Percentiles rank a stretch among this genome's conserved stretches.
phyloP scores from a whole-genome alignment of 1,140 invertebrate genomes.

The Sesamia nonagrioides region DNA sequence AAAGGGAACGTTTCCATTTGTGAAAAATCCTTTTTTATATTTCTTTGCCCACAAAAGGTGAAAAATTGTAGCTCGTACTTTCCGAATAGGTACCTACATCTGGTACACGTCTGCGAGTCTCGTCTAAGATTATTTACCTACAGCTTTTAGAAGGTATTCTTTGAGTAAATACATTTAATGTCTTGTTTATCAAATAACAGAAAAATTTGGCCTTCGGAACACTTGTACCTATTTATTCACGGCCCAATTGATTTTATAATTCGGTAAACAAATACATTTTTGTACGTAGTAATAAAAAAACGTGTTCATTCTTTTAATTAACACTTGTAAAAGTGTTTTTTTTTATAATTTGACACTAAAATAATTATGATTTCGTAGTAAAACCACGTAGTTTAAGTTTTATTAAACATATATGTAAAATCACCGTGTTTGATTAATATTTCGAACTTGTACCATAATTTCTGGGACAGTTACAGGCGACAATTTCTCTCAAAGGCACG shows the following conservation, averaged over 20 bases:
- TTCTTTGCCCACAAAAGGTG: slow-evolving; percentile 51
- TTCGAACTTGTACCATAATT: too few relatives aligned
- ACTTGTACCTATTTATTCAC: slow-evolving; percentile 3
- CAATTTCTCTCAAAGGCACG: background rate
- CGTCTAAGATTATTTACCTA: slow-evolving; percentile 6
- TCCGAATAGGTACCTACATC: slow-evolving; percentile 24
- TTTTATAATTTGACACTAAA: too few relatives aligned
- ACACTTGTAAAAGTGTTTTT: background rate
- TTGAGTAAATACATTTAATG: slow-evolving; percentile 15
- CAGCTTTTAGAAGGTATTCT: slow-evolving; percentile 1
- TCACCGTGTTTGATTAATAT: background rate
- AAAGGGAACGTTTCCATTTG: slow-evolving; percentile 61
- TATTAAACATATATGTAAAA: too few relatives aligned
- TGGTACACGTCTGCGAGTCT: slow-evolving; percentile 16
- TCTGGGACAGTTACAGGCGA: background rate
- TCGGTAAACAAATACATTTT: background rate
- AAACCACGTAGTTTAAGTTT: background rate
- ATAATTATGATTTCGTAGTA: background rate
- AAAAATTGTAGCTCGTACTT: slow-evolving; percentile 54
- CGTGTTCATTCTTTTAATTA: background rate
- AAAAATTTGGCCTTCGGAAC: background rate
- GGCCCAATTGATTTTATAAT: background rate
- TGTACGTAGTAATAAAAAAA: background rate
- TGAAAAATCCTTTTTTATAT: slow-evolving; percentile 59
- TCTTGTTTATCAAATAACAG: slow-evolving; percentile 6